Evolutionary conservation across 2,113 vertebrate genomes (phyloP), one percentile per base, ranked within the genome.

Genomic region (Siphamia tubifer): DNA sequence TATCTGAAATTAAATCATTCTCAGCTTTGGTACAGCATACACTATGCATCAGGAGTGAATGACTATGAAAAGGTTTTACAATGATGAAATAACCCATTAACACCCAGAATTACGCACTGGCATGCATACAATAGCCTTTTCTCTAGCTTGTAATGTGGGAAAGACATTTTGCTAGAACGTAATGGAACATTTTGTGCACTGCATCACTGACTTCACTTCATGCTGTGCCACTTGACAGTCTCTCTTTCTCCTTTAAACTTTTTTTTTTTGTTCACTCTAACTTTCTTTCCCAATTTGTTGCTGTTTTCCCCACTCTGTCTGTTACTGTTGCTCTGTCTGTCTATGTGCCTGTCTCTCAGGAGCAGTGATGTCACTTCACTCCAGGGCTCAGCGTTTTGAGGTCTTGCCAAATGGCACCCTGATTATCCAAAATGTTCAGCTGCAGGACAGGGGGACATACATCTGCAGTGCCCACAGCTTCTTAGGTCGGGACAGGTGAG

Each of bases 381-480:
- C 91, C 54, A 93, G 79, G 53, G 68, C 88, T 16, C 93, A 94
- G 42, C 91, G 94, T 8, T 96, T 98, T 81, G 93, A 96, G 77
- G 93, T 99, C 19, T 89, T 94, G 62, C 87, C 92, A 71, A 97
- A 96, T 7, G 97, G 97, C 30, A 96, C 94, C 1, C 87, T 99
- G 16, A 47, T 95, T 68, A 95, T 99, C 72, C 92, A 79, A 12
- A 91, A 88, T 12, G 92, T 89, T 20, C 95, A 96, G 16, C 82
- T 92, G 16, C 96, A 97, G 74, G 97, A 99, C 88, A 92, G 80
- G 0, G 97, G 97, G 8, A 95, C 94, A 45, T 99, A 98, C 81
- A 63, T 95, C 56, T 99, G 97, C 87, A 93, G 89, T 0, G 96
- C 94, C 44, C 91, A 91, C 38, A 98, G 93, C 72, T 76, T 82